Base-by-base conservation (phyloP, 2,797 vertebrate genomes). In the Denticeps clupeoides region DNA sequence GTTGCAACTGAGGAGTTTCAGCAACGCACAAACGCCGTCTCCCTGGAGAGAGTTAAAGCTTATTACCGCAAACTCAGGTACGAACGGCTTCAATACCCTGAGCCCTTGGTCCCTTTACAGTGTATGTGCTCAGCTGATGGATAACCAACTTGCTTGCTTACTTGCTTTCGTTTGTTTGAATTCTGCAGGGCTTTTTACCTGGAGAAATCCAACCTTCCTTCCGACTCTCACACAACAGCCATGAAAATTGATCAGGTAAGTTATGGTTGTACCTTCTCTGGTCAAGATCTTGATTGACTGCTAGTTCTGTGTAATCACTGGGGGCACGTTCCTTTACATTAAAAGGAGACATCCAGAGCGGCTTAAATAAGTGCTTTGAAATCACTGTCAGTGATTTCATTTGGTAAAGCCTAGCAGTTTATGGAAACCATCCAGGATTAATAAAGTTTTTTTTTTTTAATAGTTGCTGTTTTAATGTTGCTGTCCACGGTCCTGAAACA, bases 201-300 rank as follows among this genome's bases (percentile, higher is more conserved):
- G 68, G 95, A 99, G 62, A 91, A 91, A 63, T 97, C 93, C n/a
- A 97, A 97, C 63, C 77, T 95, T 51, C 87, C 89, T 6, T 88
- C 92, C 1, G 93, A 97, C 22, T 91, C 91, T 21, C 93, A 86
- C 66, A 85, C 87, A 51, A 89, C 91, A 1, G 93, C 88, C 0
- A 89, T 98, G 80, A 98, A 97, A 80, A 96, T 99, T 53, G 93
- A 99, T 75, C 92, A 97, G 89, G 95, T 99, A 79, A 63, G 41
- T 47, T 38, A n/a, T n/a, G n/a, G n/a, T n/a, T n/a, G n/a, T n/a
- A n/a, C n/a, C n/a, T n/a, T n/a, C n/a, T n/a, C n/a, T n/a, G n/a
- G n/a, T 55, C 53, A 54, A 49, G 1, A 4, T 3, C 33, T 51
- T 23, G n/a, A n/a, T n/a, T n/a, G n/a, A n/a, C n/a, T n/a, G n/a